These are phyloP conservation scores for Fregata magnificens DNA, from an alignment of 2,113 vertebrate species.

Conservation along the genomic window DNA sequence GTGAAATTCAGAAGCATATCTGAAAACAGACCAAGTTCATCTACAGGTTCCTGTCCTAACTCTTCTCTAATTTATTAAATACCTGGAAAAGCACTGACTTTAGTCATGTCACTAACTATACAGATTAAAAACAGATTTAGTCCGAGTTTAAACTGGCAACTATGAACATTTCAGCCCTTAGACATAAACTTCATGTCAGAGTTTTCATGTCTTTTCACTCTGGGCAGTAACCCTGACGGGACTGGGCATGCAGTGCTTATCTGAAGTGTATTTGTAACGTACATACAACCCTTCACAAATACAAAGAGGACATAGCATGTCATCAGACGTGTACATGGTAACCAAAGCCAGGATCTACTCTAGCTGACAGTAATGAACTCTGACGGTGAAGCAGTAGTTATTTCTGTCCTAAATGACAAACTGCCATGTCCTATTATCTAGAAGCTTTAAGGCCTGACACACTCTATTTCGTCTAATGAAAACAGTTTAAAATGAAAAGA, in stretches of 20 bases:
- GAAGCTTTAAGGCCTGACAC: slow-evolving; percentile 36
- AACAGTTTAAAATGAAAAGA: slow-evolving; percentile 30
- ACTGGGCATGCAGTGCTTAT: neutral
- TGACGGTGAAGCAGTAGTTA: slow-evolving; percentile 39
- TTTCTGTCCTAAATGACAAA: slow-evolving; percentile 60
- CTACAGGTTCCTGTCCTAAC: neutral
- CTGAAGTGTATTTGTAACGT: neutral
- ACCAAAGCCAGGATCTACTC: neutral
- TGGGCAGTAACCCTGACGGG: neutral
- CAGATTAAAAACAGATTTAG: neutral
- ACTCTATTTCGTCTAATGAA: slow-evolving; percentile 30
- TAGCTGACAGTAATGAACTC: slow-evolving; percentile 44
- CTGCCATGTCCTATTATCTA: slow-evolving; percentile 48
- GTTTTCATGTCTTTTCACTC: neutral
- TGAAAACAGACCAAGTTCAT: neutral
- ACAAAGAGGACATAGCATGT: neutral
- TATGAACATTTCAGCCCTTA: neutral
- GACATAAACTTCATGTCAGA: neutral
- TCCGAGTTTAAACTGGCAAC: neutral
- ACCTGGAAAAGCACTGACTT: neutral
- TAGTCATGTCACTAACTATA: neutral
- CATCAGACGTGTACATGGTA: neutral
- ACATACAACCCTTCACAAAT: neutral
- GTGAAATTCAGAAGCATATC: neutral
- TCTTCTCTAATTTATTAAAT: neutral